A percentile compares a stretch with the other conserved stretches of the same genome.
Conservation (phyloP, 92 coral and sea anemone species). For the Ricordea florida region DNA sequence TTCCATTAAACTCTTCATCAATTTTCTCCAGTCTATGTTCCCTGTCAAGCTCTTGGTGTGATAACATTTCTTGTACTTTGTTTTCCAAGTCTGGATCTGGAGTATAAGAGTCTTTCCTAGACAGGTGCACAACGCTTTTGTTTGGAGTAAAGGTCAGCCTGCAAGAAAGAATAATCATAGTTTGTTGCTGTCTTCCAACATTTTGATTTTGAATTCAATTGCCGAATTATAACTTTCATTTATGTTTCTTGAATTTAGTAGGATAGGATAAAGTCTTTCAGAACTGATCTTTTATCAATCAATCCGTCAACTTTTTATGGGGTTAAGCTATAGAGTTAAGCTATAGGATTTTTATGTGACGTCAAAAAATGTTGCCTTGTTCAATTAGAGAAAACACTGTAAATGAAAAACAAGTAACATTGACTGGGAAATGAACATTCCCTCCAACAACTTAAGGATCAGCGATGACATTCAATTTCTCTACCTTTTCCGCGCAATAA, state of each 20-base stretch:
- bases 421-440: neutral
- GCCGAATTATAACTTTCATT: neutral
- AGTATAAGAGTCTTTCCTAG: conserved; percentile 71
- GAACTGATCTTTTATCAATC: no score
- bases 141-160: conserved; percentile 29
- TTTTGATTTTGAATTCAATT: no score
- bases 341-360: no score
- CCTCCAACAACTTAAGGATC: neutral
- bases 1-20: conserved; percentile 28
- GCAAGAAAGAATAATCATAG: no score
- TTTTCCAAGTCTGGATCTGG: conserved; percentile 74
- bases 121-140: conserved; percentile 44
- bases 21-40: conserved; percentile 50
- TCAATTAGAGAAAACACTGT: no score
- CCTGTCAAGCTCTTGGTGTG: conserved; percentile 26
- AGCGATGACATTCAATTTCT: no score
- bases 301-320: no score
- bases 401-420: neutral
- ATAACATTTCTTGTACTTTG: conserved; percentile 63
- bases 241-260: no score
- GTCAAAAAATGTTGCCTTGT: no score
- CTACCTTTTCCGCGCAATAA: conserved; percentile 94
- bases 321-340: no score
- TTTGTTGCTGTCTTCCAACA: no score
- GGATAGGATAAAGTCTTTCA: no score